Conservation (phyloP, 2,797 vertebrate genomes). For the Threskiornis aethiopicus region DNA sequence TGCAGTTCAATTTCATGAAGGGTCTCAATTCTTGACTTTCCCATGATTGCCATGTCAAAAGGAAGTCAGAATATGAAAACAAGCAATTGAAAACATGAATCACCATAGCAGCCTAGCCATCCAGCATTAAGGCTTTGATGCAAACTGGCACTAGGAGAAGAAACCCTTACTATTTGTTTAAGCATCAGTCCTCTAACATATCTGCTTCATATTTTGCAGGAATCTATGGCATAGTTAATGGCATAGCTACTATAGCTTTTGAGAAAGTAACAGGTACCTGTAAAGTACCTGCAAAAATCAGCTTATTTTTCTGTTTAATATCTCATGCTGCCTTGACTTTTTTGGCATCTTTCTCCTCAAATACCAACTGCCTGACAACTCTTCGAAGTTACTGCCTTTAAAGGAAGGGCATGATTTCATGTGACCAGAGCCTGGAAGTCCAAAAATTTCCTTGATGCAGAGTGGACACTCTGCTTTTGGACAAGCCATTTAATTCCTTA, state of each 20-base stretch:
- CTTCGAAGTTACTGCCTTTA: background rate
- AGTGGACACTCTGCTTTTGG: background rate
- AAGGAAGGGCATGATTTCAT: background rate
- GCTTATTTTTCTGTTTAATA: background rate
- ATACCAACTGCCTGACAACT: background rate
- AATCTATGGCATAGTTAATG: too few species aligned
- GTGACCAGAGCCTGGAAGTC: background rate
- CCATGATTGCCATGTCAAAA: conserved; percentile 6
- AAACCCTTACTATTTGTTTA: background rate
- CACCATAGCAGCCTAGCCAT: background rate
- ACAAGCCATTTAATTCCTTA: background rate
- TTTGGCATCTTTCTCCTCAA: background rate
- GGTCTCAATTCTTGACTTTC: conserved; percentile 15
- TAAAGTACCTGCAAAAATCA: background rate
- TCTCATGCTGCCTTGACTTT: background rate
- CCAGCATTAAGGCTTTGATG: background rate
- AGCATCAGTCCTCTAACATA: background rate
- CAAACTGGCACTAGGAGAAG: background rate
- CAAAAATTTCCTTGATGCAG: background rate
- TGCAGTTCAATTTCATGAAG: conserved; percentile 25
- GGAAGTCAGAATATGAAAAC: background rate
- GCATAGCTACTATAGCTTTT: background rate
- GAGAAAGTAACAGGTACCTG: background rate
- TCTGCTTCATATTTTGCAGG: background rate
- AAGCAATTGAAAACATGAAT: background rate